These are phyloP conservation scores for Thamnophis sirtalis DNA, from an alignment of 2,113 vertebrate species.

Conservation along the genomic window DNA sequence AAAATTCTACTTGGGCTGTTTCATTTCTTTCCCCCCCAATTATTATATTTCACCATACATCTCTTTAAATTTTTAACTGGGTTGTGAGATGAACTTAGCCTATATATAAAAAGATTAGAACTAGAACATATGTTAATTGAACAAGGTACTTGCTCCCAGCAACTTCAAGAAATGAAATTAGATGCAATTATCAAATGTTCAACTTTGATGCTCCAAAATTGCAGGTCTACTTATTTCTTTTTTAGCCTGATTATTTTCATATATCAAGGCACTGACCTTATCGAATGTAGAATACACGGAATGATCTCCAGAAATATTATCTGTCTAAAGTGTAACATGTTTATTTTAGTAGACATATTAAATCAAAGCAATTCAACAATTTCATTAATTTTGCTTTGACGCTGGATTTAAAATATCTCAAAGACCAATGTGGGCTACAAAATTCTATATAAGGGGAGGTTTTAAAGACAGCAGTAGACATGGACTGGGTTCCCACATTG, in stretches of 20 bases:
- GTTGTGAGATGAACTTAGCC: neutral
- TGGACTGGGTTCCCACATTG: neutral
- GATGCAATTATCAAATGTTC: neutral
- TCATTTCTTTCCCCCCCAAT: neutral
- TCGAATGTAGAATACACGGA: neutral
- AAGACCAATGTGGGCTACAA: neutral
- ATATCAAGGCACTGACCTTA: neutral
- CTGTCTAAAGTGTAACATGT: neutral
- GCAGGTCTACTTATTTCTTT: neutral
- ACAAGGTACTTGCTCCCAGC: neutral
- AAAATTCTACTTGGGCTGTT: slow-evolving; percentile 9
- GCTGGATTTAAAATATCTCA: neutral
- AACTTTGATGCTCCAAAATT: neutral
- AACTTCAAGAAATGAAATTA: slow-evolving; percentile 35
- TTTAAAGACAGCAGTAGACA: neutral
- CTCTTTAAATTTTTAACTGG: neutral
- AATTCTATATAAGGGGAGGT: neutral
- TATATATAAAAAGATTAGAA: neutral
- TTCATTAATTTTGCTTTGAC: neutral
- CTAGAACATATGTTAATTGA: slow-evolving; percentile 3
- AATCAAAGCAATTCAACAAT: neutral
- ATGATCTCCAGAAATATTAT: neutral
- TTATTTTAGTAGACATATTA: neutral
- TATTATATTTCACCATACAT: neutral
- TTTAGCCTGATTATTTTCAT: neutral